phyloP scores from a whole-genome alignment of 64 coral and sea anemone genomes.

The Porites australiensis region DNA sequence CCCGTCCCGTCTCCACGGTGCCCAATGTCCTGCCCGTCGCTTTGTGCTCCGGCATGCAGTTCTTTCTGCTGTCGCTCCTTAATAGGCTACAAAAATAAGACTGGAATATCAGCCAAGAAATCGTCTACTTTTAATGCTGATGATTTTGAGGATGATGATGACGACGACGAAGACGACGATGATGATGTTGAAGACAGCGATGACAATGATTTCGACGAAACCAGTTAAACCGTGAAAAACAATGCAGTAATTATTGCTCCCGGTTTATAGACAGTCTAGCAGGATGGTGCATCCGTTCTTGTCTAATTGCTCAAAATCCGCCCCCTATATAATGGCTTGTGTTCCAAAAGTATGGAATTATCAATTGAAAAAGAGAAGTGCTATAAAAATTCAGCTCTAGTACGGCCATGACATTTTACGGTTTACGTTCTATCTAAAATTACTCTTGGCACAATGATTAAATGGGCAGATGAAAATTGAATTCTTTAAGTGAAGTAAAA shows the following conservation, averaged over 20 bases:
- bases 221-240: not conserved
- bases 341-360: no score
- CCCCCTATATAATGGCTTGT: no score
- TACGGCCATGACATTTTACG: no score
- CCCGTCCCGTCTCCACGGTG: not conserved
- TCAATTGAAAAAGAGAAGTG: no score
- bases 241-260: not conserved
- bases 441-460: no score
- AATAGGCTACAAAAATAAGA: constrained; percentile 15
- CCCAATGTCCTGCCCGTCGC: not conserved
- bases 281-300: no score
- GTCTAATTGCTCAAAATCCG: no score
- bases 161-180: not conserved
- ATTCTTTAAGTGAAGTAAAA: no score
- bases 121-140: not conserved
- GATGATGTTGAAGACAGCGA: constrained; percentile 9
- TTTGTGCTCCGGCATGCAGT: constrained; percentile 1
- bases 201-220: constrained; percentile 5
- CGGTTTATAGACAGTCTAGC: not conserved
- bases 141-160: not conserved
- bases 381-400: no score
- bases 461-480: no score
- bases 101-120: not conserved
- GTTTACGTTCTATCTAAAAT: no score
- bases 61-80: constrained; percentile 2